Base-by-base conservation (phyloP, 2,888 invertebrate genomes). In the Hypolimnas misippus region DNA sequence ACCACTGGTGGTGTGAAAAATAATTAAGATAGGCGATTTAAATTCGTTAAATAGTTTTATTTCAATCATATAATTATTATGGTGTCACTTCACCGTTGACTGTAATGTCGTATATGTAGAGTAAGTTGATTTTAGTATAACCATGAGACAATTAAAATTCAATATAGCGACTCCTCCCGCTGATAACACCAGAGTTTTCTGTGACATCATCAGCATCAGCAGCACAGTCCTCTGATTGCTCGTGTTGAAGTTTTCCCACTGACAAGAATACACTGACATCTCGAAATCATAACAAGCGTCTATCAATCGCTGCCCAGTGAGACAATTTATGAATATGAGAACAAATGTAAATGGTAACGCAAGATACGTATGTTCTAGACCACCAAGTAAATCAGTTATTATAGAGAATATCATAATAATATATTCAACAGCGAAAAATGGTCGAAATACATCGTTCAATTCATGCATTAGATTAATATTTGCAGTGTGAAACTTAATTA, bases 271-370 rank as follows among this genome's bases (percentile, higher is more conserved):
- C 0, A 87, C 76, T 0, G 86, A 79, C 0, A 66, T 56, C 50
- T 82, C 80, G 29, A 87, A 85, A 0, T 57, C 53, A 0, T 66
- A 14, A 57, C 79, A 78, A 0, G 86, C 83, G 8, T 87, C 85
- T 56, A 84, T 78, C 0, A 88, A 65, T 2, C 76, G 71, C 59
- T 87, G 87, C 0, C 88, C 87, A 0, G 73, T 74, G 1, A 79
- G 71, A 63, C 87, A 87, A 63, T 86, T 85, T 72, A 84, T 80
- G 0, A 75, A 76, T 0, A 86, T 71, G 57, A 81, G 83, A 2
- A 76, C 67, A 3, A 84, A 42, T 0, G 83, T 76, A 40, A 73
- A 86, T 0, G 83, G 83, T 14, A 85, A 35, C 49, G 81, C 69
- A 3, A 84, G 16, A 31, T 77, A 82, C 0, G 84, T 86, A 8